Base-by-base conservation (phyloP, 2,113 vertebrate species). In the Pygoscelis adeliae region DNA sequence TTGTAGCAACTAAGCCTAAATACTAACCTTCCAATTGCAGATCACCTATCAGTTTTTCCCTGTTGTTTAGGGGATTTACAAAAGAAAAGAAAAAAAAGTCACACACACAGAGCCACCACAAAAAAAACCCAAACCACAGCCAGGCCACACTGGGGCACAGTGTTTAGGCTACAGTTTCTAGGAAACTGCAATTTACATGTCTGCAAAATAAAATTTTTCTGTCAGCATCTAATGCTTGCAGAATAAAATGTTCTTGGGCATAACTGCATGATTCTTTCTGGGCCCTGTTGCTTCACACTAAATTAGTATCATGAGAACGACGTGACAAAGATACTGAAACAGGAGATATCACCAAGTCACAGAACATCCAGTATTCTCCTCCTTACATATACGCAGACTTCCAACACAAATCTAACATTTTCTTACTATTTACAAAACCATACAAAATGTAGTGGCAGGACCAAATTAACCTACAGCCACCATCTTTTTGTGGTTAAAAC, bases 261-360 rank as follows among this genome's bases (percentile, higher is more conserved):
- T 34, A 66, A 62, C 15, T 52, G 15, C 13, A 16, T 20, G 46
- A 50, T 22, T 59, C 30, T 26, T 82, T 79, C 34, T 53, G 42
- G 34, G 30, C 14, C 11, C 23, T 67, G 36, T 2, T 70, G 30
- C 36, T 67, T 86, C 49, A 52, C 11, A 7, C 27, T 52, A 16
- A n/a, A 50, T 36, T 40, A 86, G 16, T 21, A 40, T n/a, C 4
- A 21, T 4, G 6, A 49, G 46, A 74, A 66, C 0, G 0, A 42
- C 19, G 22, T 4, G 8, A 86, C 56, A 61, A 52, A 56, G 23
- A 59, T 11, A 52, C 10, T 17, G 58, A 55, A 81, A 84, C 9
- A 56, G 16, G 27, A 36, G 46, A 18, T 23, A 63, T 1, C 34
- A 40, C 10, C n/a, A 61, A 66, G 26, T 22, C 55, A 56, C 27